Base-by-base conservation (phyloP, 2,797 vertebrate species). In the Ctenosaura bakeri region DNA sequence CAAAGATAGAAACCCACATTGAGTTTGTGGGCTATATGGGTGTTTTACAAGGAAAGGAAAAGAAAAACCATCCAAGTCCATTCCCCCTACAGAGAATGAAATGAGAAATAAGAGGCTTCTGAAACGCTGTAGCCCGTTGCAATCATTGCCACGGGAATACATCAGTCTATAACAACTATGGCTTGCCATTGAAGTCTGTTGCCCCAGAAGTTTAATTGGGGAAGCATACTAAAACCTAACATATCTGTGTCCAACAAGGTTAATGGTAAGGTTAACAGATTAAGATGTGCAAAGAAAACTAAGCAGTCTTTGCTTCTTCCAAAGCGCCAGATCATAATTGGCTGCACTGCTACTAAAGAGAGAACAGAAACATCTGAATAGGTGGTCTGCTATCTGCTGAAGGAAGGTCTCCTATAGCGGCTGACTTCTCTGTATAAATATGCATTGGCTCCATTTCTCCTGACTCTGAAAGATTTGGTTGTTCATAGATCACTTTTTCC, bases 191-290 rank as follows among this genome's bases (percentile, higher is more conserved):
- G 95, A 89, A 93, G 91, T 92, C 94, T 76, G 90, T 87, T 90
- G 62, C 87, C 92, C 92, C 90, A 87, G 64, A 35, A 80, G 89
- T 89, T 92, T 91, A 92, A 93, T 87, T 90, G 90, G 88, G 90
- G 87, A 87, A 89, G 66, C 89, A 52, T 22, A 86, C 87, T 91
- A 87, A 88, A 95, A 94, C 93, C 88, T 87, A 93, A 91, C 91
- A 92, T 91, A 93, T 93, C 95, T 94, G 86, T 83, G 91, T 94
- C 94, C 93, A 92, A 90, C 81, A 86, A 92, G 94, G 95, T 96
- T 95, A 96, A 93, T 92, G 85, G 85, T 0, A 86, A 91, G 95
- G 93, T 92, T 93, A 94, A 52, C 76, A 86, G 92, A 90, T 93
- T 92, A 92, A 81, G 92, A 95, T 92, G 50, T 26, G 91, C 93